Evolutionary conservation across 2,888 invertebrate genomes (phyloP).

Genomic region (Diloba caeruleocephala): DNA sequence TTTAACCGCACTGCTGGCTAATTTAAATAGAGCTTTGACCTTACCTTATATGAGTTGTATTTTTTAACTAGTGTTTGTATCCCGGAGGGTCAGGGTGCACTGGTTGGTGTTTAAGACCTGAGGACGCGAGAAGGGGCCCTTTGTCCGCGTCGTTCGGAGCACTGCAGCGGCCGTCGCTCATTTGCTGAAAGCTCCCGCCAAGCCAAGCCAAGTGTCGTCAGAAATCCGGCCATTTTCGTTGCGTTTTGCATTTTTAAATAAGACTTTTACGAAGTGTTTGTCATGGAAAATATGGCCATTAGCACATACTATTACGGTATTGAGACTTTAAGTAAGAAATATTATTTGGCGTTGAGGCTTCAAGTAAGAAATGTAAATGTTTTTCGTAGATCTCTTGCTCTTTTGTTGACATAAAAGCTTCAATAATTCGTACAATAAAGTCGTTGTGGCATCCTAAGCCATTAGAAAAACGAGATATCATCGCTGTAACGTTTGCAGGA

Average conservation of each 20-base stretch:
- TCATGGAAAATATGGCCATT: constrained; percentile 4
- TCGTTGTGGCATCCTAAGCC: not conserved
- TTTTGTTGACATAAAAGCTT: constrained; percentile 8
- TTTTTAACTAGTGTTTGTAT: constrained; percentile 52
- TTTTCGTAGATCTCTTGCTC: constrained; percentile 19
- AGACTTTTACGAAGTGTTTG: constrained; percentile 46
- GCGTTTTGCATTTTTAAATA: constrained; percentile 64
- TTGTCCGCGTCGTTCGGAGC: constrained; percentile 67
- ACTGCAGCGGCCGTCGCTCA: constrained; percentile 76
- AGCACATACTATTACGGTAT: constrained; percentile 4
- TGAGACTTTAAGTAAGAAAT: not conserved
- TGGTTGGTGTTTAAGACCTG: constrained; percentile 53
- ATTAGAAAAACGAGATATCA: constrained; percentile 15
- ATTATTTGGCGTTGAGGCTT: not conserved
- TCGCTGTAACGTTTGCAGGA: not conserved
- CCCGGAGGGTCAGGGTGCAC: constrained; percentile 28
- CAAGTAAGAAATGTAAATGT: not conserved
- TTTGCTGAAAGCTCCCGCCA: constrained; percentile 80
- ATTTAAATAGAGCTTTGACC: constrained; percentile 61
- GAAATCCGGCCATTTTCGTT: constrained; percentile 74
- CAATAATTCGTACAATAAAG: constrained; percentile 9
- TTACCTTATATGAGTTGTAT: constrained; percentile 55
- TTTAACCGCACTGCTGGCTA: constrained; percentile 56
- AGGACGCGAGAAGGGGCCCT: constrained; percentile 71
- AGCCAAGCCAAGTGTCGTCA: constrained; percentile 76